Percentiles rank a stretch among this genome's conserved stretches.
These are phyloP conservation scores for Galeruca laticollis DNA, from an alignment of 2,888 invertebrate genomes.

Conservation along the genomic window DNA sequence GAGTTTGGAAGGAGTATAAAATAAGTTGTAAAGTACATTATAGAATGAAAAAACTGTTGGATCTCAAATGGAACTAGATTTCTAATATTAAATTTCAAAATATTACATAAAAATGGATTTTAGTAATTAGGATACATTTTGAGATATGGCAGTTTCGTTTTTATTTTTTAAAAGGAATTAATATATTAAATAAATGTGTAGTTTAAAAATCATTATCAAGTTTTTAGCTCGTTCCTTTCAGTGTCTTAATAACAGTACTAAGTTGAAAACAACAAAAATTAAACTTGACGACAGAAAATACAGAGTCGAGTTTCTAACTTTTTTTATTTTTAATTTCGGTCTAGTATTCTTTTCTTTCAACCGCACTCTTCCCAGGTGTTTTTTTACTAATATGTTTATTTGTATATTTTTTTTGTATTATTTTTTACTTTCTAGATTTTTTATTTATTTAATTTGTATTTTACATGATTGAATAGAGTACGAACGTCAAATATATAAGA, in stretches of 20 bases:
- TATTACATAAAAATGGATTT: too few relatives aligned
- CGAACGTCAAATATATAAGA: constrained; percentile 4
- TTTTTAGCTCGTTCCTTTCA: constrained; percentile 53
- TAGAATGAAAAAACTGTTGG: too few relatives aligned
- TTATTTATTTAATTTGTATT: constrained; percentile 48
- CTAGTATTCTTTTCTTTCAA: constrained; percentile 41
- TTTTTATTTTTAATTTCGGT: constrained; percentile 7
- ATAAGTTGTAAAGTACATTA: too few relatives aligned
- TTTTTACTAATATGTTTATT: constrained; percentile 24
- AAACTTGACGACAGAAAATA: constrained; percentile 11
- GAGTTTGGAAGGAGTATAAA: too few relatives aligned
- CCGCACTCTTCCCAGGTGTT: constrained; percentile 39
- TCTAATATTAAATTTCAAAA: too few relatives aligned
- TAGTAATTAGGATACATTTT: neutral
- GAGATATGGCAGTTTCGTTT: too few relatives aligned
- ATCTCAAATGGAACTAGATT: too few relatives aligned
- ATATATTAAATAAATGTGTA: neutral
- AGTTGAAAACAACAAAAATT: constrained; percentile 7
- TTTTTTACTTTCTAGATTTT: constrained; percentile 46
- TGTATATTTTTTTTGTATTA: constrained; percentile 43
- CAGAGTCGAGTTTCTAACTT: constrained; percentile 14
- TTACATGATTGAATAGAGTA: constrained; percentile 38
- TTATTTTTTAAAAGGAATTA: too few relatives aligned
- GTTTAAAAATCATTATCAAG: constrained; percentile 14
- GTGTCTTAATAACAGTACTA: constrained; percentile 24